Conservation (phyloP, 2,888 invertebrate genomes). For the Petrolisthes manimaculis region DNA sequence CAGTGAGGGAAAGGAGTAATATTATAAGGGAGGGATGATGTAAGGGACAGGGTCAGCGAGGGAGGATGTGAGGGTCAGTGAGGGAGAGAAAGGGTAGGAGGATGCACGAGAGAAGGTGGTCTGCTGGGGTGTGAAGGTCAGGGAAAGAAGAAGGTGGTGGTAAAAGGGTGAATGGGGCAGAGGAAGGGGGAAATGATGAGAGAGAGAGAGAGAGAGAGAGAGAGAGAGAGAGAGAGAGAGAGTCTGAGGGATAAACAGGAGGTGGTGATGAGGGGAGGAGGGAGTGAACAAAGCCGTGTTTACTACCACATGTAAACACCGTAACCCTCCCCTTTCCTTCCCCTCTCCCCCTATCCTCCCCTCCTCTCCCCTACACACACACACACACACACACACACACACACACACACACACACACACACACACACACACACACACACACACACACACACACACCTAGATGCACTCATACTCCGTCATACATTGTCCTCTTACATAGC, state of each 20-base stretch:
- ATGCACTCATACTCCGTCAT: too few species aligned
- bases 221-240: not conserved
- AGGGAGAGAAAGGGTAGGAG: not conserved
- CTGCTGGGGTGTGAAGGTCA: not conserved
- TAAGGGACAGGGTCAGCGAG: not conserved
- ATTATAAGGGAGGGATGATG: not conserved
- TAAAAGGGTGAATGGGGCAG: not conserved
- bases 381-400: too few species aligned
- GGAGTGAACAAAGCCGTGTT: too few species aligned
- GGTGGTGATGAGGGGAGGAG: not conserved
- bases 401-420: too few species aligned
- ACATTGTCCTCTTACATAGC: too few species aligned
- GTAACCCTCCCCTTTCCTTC: too few species aligned
- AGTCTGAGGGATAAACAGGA: not conserved
- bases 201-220: constrained; percentile 13
- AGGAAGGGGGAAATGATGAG: not conserved
- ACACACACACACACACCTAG: too few species aligned
- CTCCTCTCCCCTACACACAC: not conserved
- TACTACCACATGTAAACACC: too few species aligned
- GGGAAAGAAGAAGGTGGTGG: too few species aligned
- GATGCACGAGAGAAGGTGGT: not conserved
- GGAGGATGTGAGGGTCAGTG: not conserved
- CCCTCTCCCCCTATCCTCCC: not conserved
- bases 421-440: too few species aligned
- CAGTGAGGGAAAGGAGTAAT: not conserved